phyloP scores from a whole-genome alignment of 2,113 vertebrate species.

The Meriones unguiculatus region DNA sequence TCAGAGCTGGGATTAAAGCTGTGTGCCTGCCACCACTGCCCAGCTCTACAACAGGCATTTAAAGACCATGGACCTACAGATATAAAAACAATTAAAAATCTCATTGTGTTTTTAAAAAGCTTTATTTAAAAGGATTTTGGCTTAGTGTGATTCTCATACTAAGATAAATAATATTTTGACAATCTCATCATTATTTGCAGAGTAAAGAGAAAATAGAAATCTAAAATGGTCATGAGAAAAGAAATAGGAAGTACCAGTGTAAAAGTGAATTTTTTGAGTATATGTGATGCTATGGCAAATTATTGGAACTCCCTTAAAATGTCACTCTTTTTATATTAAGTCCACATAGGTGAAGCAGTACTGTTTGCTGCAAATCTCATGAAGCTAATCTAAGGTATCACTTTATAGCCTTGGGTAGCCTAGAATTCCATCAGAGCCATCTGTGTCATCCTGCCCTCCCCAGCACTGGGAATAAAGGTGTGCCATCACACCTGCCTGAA shows the following conservation, averaged over 20 bases:
- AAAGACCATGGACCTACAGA: not conserved
- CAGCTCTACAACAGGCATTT: not conserved
- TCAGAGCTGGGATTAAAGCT: not conserved
- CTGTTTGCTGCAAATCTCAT: not conserved
- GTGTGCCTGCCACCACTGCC: not conserved
- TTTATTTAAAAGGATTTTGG: not conserved
- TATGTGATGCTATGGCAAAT: not conserved
- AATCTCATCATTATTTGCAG: constrained; percentile 4
- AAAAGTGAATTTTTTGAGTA: not conserved
- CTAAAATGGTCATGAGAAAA: not conserved
- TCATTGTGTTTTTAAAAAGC: not conserved
- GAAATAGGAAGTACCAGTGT: not conserved
- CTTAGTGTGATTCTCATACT: not conserved
- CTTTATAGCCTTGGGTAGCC: not conserved
- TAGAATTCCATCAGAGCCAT: not conserved
- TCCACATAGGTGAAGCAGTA: not conserved
- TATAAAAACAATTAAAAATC: not conserved
- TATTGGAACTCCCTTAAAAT: not conserved
- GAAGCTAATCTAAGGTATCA: not conserved
- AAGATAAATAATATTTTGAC: not conserved
- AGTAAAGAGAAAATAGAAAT: not conserved
- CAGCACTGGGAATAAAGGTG: not conserved
- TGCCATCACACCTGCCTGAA: not conserved
- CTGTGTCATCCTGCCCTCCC: too few species aligned
- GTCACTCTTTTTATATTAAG: not conserved